Conservation (phyloP, 2,797 vertebrate species). For the Etheostoma perlongum region DNA sequence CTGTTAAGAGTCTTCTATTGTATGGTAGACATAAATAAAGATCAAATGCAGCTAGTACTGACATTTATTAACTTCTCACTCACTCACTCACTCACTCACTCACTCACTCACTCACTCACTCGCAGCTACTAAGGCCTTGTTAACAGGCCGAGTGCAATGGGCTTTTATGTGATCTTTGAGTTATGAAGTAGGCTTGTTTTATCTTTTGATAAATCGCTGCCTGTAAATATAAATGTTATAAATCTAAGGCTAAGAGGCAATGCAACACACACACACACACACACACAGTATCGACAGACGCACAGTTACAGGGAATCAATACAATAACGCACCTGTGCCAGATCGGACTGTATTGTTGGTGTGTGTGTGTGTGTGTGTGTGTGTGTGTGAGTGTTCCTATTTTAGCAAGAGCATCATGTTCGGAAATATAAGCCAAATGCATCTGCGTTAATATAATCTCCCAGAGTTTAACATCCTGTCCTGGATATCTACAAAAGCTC, state of each 20-base stretch:
- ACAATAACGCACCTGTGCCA: slow-evolving; percentile 26
- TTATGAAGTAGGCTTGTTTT: slow-evolving; percentile 61
- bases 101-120: slow-evolving; percentile 14
- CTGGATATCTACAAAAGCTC: slow-evolving; percentile 34
- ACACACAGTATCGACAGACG: slow-evolving; percentile 16
- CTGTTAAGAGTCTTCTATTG: no score
- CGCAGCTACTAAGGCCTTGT: slow-evolving; percentile 47
- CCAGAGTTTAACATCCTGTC: slow-evolving; percentile 15
- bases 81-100: slow-evolving; percentile 13
- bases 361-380: slow-evolving; percentile 7
- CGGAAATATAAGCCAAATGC: slow-evolving; percentile 18
- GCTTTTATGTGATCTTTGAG: slow-evolving; percentile 53
- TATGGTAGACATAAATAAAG: no score
- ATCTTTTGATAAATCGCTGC: slow-evolving; percentile 55
- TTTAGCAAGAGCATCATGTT: slow-evolving; percentile 32
- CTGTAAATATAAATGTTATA: slow-evolving; percentile 52
- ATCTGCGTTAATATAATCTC: slow-evolving; percentile 24
- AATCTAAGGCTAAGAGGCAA: slow-evolving; percentile 63
- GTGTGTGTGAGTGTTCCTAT: background rate
- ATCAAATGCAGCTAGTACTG: no score
- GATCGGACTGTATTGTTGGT: slow-evolving; percentile 11
- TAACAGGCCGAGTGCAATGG: slow-evolving; percentile 38
- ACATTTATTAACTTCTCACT: background rate
- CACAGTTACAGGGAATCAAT: slow-evolving; percentile 53
- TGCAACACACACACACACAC: background rate